A percentile compares a stretch with the other conserved stretches of the same genome.
phyloP scores from a whole-genome alignment of 2,888 invertebrate species.

The Cremastobaeus sp. region DNA sequence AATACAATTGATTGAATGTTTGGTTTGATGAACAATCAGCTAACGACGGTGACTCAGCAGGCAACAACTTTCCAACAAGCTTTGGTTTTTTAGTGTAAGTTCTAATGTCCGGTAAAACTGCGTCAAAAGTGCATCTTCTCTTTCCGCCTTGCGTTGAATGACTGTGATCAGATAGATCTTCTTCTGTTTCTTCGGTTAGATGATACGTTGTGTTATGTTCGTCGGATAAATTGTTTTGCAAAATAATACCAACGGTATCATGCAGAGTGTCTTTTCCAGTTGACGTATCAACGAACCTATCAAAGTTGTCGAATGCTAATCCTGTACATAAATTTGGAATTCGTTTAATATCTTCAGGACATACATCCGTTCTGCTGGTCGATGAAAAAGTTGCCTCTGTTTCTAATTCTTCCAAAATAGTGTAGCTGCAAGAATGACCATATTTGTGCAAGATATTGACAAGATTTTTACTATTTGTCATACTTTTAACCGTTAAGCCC shows the following conservation, averaged over 20 bases:
- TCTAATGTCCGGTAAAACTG: not conserved
- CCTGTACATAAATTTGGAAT: slow-evolving; percentile 63
- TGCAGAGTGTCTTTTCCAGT: slow-evolving; percentile 22
- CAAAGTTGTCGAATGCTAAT: slow-evolving; percentile 61
- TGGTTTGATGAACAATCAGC: not conserved
- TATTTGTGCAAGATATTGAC: slow-evolving; percentile 67
- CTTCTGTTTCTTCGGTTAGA: not conserved
- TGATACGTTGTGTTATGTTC: not conserved
- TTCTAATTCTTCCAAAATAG: slow-evolving; percentile 62
- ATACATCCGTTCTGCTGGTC: slow-evolving; percentile 49
- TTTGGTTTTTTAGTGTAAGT: not conserved
- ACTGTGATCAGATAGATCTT: too few species aligned
- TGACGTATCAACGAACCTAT: slow-evolving; percentile 52
- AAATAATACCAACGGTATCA: slow-evolving; percentile 25
- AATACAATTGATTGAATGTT: slow-evolving; percentile 8
- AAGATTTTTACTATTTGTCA: slow-evolving; percentile 48
- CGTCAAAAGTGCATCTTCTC: not conserved
- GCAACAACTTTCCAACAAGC: not conserved
- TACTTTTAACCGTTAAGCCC: slow-evolving; percentile 15
- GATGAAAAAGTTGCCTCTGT: slow-evolving; percentile 67
- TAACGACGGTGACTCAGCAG: too few species aligned
- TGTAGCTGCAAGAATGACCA: slow-evolving; percentile 10
- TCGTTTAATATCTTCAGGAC: slow-evolving; percentile 67
- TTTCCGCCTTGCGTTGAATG: too few species aligned
- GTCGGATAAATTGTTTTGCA: slow-evolving; percentile 9